Base-by-base conservation (phyloP, 2,797 vertebrate genomes). In the Bufotes viridis region DNA sequence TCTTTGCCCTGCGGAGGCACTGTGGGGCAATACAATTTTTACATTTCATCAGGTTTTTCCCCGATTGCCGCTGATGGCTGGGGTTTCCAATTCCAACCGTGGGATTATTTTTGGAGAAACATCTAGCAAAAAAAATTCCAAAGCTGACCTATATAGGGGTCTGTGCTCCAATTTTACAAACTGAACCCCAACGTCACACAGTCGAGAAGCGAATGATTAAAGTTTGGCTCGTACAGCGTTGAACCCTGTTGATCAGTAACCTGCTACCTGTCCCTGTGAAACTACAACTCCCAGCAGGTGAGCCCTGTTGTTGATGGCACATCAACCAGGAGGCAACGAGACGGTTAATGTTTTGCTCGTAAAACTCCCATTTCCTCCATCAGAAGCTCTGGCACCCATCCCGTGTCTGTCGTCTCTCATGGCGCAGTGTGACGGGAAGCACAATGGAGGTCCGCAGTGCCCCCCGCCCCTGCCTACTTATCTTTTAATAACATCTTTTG, bases 401-500 rank as follows among this genome's bases (percentile, higher is more conserved):
- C 84, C 60, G 24, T 20, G 24, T 79, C 58, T 79, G 26, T 78
- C 49, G 26, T 80, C 79, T 29, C 76, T 65, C 29, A 65, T 65
- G 18, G 22, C 24, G 53, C 74, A 86, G 42, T 15, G 61, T 11
- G 26, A 29, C 1, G 49, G 63, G 42, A 74, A 60, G 57, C 78
- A 80, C 55, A 60, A 60, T 60, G 55, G 14, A 61, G 78, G 51
- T 60, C 42, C 22, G 13, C 72, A 49, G 72, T 18, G 42, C 9
- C n/a, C 75, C 61, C 34, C n/a, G 49, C 79, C 79, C 9, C 60
- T 5, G 79, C 26, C 20, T 49, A n/a, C 81, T 74, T 81, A 81
- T 65, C 60, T 81, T 81, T n/a, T 65, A 80, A 61, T 81, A 81
- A 65, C 58, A 81, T 51, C 84, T 86, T 78, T 86, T 65, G 58